Conservation (phyloP, 2,113 vertebrate genomes). For the Oxyruncus cristatus region DNA sequence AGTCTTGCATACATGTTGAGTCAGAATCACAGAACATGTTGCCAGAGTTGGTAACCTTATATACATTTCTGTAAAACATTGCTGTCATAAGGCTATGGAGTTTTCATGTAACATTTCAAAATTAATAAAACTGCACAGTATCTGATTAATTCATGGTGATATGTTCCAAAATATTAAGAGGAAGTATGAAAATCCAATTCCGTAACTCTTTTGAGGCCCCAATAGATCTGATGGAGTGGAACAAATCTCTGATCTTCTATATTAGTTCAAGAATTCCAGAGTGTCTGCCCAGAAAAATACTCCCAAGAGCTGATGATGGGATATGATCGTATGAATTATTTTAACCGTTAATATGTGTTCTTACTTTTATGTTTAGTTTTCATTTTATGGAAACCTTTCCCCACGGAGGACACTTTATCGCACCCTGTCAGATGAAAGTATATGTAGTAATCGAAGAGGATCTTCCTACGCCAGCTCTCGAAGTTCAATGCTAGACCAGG, state of each 20-base stretch:
- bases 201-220: not conserved
- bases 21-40: not conserved
- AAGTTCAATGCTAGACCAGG: slow-evolving; percentile 92
- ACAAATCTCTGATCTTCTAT: not conserved
- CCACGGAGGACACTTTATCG: slow-evolving; percentile 87
- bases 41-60: not conserved
- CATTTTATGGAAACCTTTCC: slow-evolving; percentile 81
- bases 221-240: not conserved
- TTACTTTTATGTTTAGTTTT: slow-evolving; percentile 72
- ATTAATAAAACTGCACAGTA: not conserved
- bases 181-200: not conserved
- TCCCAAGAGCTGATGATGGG: not conserved
- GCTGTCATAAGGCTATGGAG: not conserved
- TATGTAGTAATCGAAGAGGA: slow-evolving; percentile 89
- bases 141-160: not conserved
- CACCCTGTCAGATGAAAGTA: slow-evolving; percentile 92
- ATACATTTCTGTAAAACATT: not conserved
- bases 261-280: not conserved
- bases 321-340: not conserved
- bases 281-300: not conserved
- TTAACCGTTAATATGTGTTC: not conserved
- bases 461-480: slow-evolving; percentile 89
- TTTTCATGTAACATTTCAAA: slow-evolving; percentile 45
- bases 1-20: not conserved
- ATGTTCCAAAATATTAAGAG: slow-evolving; percentile 16